A percentile compares a stretch with the other conserved stretches of the same genome.
Conservation (phyloP, 2,888 invertebrate genomes). For the Escarpia spicata region DNA sequence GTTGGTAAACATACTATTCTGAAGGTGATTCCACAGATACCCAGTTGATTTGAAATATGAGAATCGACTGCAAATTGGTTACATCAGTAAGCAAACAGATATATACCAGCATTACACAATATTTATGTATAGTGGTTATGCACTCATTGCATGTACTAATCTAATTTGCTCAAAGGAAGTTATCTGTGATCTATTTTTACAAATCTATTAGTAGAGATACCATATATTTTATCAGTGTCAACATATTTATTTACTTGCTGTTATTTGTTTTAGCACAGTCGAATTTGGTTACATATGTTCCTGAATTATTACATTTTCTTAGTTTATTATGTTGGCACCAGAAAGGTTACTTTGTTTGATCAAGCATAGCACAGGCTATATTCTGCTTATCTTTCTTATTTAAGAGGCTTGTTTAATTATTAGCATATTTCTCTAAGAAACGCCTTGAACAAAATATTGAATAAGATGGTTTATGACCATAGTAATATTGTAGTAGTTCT, state of each 20-base stretch:
- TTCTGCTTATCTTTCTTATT: background rate
- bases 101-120: background rate
- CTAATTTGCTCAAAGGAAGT: constrained; percentile 4
- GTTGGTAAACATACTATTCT: background rate
- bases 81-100: background rate
- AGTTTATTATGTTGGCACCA: background rate
- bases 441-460: background rate
- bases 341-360: background rate
- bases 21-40: background rate
- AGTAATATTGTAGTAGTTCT: background rate
- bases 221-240: background rate
- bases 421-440: background rate
- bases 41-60: too few relatives aligned
- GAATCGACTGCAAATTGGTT: too few relatives aligned
- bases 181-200: constrained; percentile 4
- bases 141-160: background rate
- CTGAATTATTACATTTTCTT: background rate
- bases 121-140: background rate
- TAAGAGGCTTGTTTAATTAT: background rate
- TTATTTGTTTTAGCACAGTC: background rate
- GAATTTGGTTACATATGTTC: background rate
- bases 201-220: background rate
- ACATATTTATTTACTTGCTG: too few relatives aligned
- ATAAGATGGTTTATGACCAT: background rate
- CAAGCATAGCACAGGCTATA: background rate